Evolutionary conservation across 2,888 invertebrate genomes (phyloP).

Genomic region (Rhingia rostrata): DNA sequence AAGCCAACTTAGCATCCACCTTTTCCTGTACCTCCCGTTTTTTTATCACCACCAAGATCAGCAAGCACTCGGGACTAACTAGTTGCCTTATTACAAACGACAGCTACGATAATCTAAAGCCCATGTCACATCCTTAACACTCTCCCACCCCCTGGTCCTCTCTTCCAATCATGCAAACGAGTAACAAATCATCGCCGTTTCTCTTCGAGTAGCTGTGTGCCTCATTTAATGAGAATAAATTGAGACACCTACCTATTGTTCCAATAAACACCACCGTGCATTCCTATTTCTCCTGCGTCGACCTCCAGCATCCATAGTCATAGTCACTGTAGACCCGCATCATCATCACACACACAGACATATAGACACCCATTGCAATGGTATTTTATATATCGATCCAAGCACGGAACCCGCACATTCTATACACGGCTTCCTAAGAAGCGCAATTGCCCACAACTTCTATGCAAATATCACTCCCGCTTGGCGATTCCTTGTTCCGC

Average conservation of each 20-base stretch:
- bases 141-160: constrained; percentile 1
- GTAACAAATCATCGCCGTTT: constrained; percentile 63
- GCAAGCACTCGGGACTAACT: neutral
- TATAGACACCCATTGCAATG: constrained; percentile 35
- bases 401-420: constrained; percentile 63
- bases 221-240: constrained; percentile 74
- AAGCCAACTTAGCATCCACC: too few species aligned
- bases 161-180: constrained; percentile 34
- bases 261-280: constrained; percentile 61
- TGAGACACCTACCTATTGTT: constrained; percentile 74
- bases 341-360: constrained; percentile 46
- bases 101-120: constrained; percentile 48
- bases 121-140: constrained; percentile 26
- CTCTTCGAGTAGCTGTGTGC: constrained; percentile 18
- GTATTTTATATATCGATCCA: constrained; percentile 41
- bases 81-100: constrained; percentile 43
- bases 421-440: constrained; percentile 69
- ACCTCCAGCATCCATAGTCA: constrained; percentile 12
- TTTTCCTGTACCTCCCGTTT: too few species aligned
- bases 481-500: constrained; percentile 59
- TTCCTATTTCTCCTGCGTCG: constrained; percentile 20
- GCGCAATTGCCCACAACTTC: constrained; percentile 61
- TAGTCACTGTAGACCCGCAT: constrained; percentile 44
- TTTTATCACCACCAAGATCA: too few species aligned
- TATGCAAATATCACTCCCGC: constrained; percentile 58